Evolutionary conservation across 1,140 invertebrate species (phyloP), one percentile per base, ranked within the genome.

Genomic region (Cherax destructor): DNA sequence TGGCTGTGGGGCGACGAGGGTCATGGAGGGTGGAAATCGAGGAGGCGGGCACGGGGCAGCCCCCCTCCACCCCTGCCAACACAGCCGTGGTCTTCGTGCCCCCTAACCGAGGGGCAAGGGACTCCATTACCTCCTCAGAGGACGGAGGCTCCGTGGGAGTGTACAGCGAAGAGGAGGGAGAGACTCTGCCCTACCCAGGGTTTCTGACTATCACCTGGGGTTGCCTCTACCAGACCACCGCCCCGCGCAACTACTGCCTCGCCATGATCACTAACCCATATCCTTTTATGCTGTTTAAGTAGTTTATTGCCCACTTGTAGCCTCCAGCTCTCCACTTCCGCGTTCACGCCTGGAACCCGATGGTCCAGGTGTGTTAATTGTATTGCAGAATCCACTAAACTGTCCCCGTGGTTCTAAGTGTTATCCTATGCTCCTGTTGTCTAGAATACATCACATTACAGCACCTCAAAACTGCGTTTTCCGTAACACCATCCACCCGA

Each of bases 181-280:
- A 91, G 4, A 79, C 59, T 3, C 74, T 92, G 69, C 92, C 92
- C 47, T 92, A 91, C 92, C 92, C 92, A 4, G 92, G 92, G n/a
- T 92, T 92, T 86, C 76, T 92, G 85, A 80, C 92, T 52, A 86
- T 92, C 88, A 92, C 92, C 80, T 92, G 89, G 81, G 89, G 92
- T 16, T 92, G 92, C 83, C 92, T 92, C 59, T 86, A 87, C 81
- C 92, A 92, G 89, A 91, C 86, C 76, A 90, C 92, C 11, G 81
- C 76, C 21, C 92, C 92, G 0, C 72, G 92, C 69, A 91, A 88
- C 84, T 85, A 86, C 86, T 92, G 92, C 76, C 89, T 92, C n/a
- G 89, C 88, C 86, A 91, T 92, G 89, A 84, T 92, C 81, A 92
- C 92, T 72, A 92, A 91, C 77, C 89, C 92, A 92, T 92, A 92